These are phyloP conservation scores for Zoanthus solanderi DNA, from an alignment of 92 coral and sea anemone genomes.

Conservation along the genomic window DNA sequence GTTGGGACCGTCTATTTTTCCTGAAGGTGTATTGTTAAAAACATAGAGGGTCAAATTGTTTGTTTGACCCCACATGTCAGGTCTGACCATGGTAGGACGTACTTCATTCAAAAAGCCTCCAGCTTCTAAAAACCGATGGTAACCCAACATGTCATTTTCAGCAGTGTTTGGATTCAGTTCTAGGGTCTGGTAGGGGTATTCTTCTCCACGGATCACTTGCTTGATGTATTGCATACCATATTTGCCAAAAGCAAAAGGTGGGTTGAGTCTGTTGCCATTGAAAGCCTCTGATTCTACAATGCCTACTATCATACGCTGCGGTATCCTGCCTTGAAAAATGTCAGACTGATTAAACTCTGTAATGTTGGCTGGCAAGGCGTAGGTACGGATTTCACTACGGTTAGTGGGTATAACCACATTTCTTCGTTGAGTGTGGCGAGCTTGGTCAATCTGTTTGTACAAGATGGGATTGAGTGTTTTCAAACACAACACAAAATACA, in stretches of 20 bases:
- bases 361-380: not conserved
- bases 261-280: not conserved
- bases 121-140: constrained; percentile 39
- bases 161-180: constrained; percentile 1
- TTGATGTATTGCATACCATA: constrained; percentile 1
- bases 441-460: not conserved
- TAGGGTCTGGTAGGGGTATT: constrained; percentile 48
- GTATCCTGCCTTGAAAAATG: constrained; percentile 5
- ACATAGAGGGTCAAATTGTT: constrained; percentile 31
- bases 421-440: not conserved
- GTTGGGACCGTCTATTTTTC: constrained; percentile 8
- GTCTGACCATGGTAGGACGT: not conserved
- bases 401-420: not conserved
- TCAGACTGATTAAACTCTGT: not conserved
- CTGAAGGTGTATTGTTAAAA: constrained; percentile 42
- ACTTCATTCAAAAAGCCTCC: constrained; percentile 1
- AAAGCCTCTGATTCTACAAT: not conserved
- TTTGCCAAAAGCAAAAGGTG: constrained; percentile 11
- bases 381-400: not conserved
- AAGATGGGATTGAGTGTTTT: not conserved
- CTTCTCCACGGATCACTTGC: constrained; percentile 51
- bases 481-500: not conserved
- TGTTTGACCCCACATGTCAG: constrained; percentile 28
- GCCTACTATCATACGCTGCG: constrained; percentile 5
- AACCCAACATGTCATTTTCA: constrained; percentile 38